Evolutionary conservation across 1,140 invertebrate species (phyloP).

Genomic region (Lepidurus apus): DNA sequence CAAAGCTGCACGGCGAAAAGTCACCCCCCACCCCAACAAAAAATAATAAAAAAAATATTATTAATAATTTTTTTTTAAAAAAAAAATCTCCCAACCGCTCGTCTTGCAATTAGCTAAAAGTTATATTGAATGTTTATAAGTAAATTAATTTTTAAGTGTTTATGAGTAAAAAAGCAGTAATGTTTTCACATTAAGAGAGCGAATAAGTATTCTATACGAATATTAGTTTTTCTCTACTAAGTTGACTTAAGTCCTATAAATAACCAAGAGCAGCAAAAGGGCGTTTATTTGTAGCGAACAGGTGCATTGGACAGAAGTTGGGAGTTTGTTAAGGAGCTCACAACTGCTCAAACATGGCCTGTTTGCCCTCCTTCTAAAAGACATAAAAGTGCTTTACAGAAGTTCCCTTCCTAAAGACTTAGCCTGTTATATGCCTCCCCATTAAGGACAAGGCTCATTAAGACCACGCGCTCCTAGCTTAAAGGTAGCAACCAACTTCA

Average conservation of each 20-base stretch:
- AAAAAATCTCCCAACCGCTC: too few species aligned
- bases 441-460: background rate
- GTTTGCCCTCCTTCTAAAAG: background rate
- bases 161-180: too few species aligned
- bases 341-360: constrained; percentile 15
- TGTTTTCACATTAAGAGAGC: too few species aligned
- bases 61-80: too few species aligned
- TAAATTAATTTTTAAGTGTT: too few species aligned
- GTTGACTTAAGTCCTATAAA: background rate
- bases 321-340: background rate
- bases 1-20: too few species aligned
- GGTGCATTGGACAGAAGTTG: background rate
- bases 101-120: too few species aligned
- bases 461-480: background rate
- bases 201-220: too few species aligned
- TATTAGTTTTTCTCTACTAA: background rate
- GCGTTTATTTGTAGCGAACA: background rate
- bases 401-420: background rate
- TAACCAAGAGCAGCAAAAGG: background rate
- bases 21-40: too few species aligned
- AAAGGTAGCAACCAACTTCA: background rate
- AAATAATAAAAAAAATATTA: too few species aligned
- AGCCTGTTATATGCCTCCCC: background rate
- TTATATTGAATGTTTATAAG: too few species aligned
- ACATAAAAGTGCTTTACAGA: background rate